A percentile compares a stretch with the other conserved stretches of the same genome.
Evolutionary conservation across 2,113 vertebrate genomes (phyloP).

Genomic region (Synodontis membranacea): DNA sequence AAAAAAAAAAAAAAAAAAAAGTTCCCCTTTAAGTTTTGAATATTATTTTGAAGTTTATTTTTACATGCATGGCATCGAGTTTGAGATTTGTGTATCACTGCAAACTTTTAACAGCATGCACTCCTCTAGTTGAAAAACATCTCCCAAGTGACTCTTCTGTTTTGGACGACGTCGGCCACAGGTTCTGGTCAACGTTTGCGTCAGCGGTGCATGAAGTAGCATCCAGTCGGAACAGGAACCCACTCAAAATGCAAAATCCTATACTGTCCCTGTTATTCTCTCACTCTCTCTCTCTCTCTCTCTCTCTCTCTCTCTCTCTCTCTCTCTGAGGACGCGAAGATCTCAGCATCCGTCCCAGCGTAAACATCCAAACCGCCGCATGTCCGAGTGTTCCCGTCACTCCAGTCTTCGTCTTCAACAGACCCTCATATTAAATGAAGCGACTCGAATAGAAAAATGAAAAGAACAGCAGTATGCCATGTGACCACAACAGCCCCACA

Average conservation of each 20-base stretch:
- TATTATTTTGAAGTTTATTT: too few species aligned
- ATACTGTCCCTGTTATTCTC: not conserved
- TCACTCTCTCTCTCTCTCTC: not conserved
- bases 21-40: too few species aligned
- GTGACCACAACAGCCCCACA: too few species aligned
- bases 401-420: not conserved
- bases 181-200: not conserved
- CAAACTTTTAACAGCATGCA: not conserved
- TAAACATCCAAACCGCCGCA: not conserved
- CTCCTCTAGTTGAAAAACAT: not conserved
- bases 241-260: not conserved
- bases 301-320: not conserved
- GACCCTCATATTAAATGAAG: not conserved
- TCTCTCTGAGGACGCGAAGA: not conserved
- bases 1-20: too few species aligned
- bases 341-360: not conserved
- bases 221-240: not conserved
- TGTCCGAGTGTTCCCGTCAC: not conserved
- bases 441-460: not conserved
- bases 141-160: not conserved
- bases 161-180: not conserved
- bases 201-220: not conserved
- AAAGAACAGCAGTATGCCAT: not conserved
- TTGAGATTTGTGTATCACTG: not conserved
- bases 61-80: too few species aligned